Conservation (phyloP, 2,113 vertebrate genomes). For the Perognathus longimembris region DNA sequence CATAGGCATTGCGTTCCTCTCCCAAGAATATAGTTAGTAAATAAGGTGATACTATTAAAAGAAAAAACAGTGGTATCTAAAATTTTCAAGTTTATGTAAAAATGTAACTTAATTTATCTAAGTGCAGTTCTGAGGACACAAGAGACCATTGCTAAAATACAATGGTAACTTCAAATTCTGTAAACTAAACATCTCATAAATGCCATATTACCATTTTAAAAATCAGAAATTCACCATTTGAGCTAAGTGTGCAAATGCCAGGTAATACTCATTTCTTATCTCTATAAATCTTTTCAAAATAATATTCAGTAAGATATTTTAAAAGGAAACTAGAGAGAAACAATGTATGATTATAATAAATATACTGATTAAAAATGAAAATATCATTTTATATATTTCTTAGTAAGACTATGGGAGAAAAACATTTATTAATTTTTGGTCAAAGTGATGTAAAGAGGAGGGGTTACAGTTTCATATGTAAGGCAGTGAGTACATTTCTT, state of each 20-base stretch:
- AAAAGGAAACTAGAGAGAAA: constrained; percentile 49
- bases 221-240: neutral
- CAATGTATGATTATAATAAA: constrained; percentile 12
- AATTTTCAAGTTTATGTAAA: neutral
- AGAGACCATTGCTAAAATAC: neutral
- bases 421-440: no score
- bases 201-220: constrained; percentile 12
- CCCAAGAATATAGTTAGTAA: neutral
- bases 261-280: constrained; percentile 31
- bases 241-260: constrained; percentile 22
- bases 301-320: constrained; percentile 36
- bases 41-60: neutral
- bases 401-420: neutral
- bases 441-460: no score
- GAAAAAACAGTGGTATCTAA: constrained; percentile 23
- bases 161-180: constrained; percentile 31
- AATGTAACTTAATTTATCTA: neutral
- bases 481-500: no score
- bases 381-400: constrained; percentile 53
- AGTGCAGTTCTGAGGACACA: neutral
- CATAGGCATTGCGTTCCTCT: no score
- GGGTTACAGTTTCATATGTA: no score
- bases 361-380: constrained; percentile 47
- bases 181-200: constrained; percentile 15
- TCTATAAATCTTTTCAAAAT: constrained; percentile 25